These are phyloP conservation scores for Drosophila pegasa DNA, from an alignment of 2,888 invertebrate species.

Conservation along the genomic window DNA sequence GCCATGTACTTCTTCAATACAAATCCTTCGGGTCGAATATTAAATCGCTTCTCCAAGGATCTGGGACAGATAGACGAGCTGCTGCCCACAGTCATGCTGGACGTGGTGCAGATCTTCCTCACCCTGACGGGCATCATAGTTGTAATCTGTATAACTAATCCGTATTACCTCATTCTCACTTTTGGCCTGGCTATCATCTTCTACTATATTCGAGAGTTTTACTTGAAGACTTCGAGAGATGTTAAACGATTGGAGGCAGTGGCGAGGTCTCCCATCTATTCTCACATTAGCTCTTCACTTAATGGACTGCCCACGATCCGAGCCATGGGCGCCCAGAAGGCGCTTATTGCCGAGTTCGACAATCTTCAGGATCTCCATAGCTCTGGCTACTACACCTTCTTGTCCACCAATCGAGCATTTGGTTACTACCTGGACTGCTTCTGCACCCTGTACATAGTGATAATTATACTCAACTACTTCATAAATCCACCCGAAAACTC, in stretches of 20 bases:
- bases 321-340: constrained; percentile 92
- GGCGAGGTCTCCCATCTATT: constrained; percentile 96
- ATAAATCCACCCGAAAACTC: constrained; percentile 88
- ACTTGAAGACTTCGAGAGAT: constrained; percentile 91
- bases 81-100: constrained; percentile 83
- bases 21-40: constrained; percentile 92
- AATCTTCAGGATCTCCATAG: constrained; percentile 94
- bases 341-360: constrained; percentile 92
- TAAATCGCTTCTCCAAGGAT: constrained; percentile 96
- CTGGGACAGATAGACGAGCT: constrained; percentile 87
- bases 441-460: constrained; percentile 93
- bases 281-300: constrained; percentile 94
- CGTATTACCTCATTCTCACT: constrained; percentile 90
- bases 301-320: constrained; percentile 96
- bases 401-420: constrained; percentile 95
- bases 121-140: constrained; percentile 91
- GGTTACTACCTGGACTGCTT: constrained; percentile 96
- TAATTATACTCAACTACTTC: constrained; percentile 94
- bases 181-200: constrained; percentile 89
- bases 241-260: constrained; percentile 92
- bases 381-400: constrained; percentile 95
- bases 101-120: constrained; percentile 89
- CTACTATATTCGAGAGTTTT: constrained; percentile 90
- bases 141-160: constrained; percentile 91
- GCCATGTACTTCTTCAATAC: constrained; percentile 94